A percentile compares a stretch with the other conserved stretches of the same genome.
Evolutionary conservation across 2,888 invertebrate species (phyloP).

Genomic region (Campoplex nolae): DNA sequence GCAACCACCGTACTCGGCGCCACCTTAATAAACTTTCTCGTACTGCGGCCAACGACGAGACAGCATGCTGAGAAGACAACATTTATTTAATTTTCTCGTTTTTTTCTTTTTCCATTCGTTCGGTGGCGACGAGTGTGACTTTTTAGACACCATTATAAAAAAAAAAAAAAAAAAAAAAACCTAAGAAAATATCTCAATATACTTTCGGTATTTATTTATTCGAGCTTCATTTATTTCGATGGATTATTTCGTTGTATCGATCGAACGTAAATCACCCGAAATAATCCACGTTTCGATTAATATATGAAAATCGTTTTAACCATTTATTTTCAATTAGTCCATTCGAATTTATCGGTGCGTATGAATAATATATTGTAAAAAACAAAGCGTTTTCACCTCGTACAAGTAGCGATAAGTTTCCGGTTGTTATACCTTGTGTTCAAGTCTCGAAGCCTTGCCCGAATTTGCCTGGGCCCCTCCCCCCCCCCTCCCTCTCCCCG

Average conservation of each 20-base stretch:
- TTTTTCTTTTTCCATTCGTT: background rate
- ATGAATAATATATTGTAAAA: background rate
- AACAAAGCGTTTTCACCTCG: slow-evolving; percentile 28
- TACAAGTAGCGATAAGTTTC: slow-evolving; percentile 21
- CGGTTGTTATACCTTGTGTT: slow-evolving; percentile 52
- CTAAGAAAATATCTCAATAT: too few species aligned
- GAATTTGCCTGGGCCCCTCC: slow-evolving; percentile 31
- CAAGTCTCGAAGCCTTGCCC: slow-evolving; percentile 64
- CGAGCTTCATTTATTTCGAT: background rate
- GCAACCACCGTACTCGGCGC: slow-evolving; percentile 82
- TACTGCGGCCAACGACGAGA: slow-evolving; percentile 7
- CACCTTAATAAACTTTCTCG: slow-evolving; percentile 76
- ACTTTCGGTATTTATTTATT: background rate
- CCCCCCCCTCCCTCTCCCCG: background rate
- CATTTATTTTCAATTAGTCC: background rate
- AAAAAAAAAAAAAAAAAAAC: too few species aligned
- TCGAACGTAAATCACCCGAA: background rate
- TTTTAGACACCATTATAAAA: background rate
- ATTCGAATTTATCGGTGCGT: background rate
- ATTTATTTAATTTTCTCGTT: background rate
- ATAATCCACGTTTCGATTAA: background rate
- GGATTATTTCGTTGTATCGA: background rate
- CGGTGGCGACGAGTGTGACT: slow-evolving; percentile 3
- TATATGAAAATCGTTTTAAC: background rate
- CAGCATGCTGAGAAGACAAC: slow-evolving; percentile 10